Conservation (phyloP, 1,140 invertebrate genomes). For the Calliopsis andreniformis region DNA sequence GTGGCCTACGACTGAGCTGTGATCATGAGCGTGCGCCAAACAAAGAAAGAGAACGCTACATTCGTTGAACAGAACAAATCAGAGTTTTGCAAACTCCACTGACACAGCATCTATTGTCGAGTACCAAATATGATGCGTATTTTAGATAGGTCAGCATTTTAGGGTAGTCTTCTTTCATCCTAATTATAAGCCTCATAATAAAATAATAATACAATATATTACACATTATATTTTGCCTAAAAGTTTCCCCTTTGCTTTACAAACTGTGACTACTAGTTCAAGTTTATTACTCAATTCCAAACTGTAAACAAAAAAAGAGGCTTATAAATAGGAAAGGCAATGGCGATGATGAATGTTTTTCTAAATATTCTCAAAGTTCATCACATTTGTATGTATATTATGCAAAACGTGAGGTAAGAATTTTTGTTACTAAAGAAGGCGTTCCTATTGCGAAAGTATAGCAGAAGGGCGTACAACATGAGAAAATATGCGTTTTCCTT, state of each 20-base stretch:
- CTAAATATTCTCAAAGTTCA: constrained; percentile 21
- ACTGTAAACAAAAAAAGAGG: constrained; percentile 53
- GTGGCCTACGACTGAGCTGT: constrained; percentile 81
- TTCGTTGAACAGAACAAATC: constrained; percentile 79
- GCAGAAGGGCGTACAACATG: not conserved
- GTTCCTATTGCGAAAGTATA: not conserved
- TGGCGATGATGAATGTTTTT: constrained; percentile 71
- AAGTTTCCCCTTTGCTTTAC: not conserved
- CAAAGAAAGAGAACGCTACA: constrained; percentile 81
- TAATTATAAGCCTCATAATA: constrained; percentile 71
- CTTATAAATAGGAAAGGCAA: constrained; percentile 74
- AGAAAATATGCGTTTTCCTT: constrained; percentile 4
- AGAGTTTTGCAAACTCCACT: constrained; percentile 77
- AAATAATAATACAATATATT: too few relatives aligned
- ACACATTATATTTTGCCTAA: not conserved
- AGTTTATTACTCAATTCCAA: constrained; percentile 12
- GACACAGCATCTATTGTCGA: constrained; percentile 75
- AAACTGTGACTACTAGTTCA: not conserved
- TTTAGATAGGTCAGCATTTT: constrained; percentile 81
- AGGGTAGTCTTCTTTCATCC: constrained; percentile 75
- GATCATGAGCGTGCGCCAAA: constrained; percentile 81
- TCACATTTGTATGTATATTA: constrained; percentile 36
- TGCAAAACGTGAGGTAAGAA: constrained; percentile 62
- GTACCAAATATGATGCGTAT: constrained; percentile 71
- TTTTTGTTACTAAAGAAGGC: constrained; percentile 31